Base-by-base conservation (phyloP, 1,140 invertebrate genomes). In the Hylaeus volcanicus region DNA sequence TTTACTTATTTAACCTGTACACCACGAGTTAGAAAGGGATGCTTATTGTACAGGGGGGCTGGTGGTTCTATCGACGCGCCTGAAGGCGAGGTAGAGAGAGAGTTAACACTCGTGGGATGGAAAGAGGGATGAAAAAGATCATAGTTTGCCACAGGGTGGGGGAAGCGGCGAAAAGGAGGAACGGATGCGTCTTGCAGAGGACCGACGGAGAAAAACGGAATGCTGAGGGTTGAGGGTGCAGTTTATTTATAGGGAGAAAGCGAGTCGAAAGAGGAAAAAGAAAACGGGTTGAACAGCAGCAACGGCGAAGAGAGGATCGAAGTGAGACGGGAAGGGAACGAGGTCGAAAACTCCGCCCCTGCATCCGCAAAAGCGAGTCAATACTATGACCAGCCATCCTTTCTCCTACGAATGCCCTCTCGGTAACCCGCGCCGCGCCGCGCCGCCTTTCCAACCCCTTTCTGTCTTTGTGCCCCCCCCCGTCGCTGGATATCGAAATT, bases 271-370 rank as follows among this genome's bases (percentile, higher is more conserved):
- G 64, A 65, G 70, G 77, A 79, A 58, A 79, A 79, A 79, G 70
- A 69, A 76, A 69, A 48, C 55, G 55, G 14, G 72, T 55, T 37
- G 64, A 69, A 76, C 43, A 55, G 64, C 69, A 45, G 76, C 65
- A 12, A 5, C 45, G 45, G 45, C 2, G 51, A 5, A 15, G 51
- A 55, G 15, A 48, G 12, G 26, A 12, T 14, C 12, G 64, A 12
- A 70, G 48, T 74, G 48, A 39, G n/a, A 51, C 53, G 60, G 41
- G 63, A 8, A 71, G 78, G 78, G 74, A 75, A 83, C 87, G 82
- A 84, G 76, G 86, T 90, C 86, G 89, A 91, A 93, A 93, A 92
- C 93, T 92, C 93, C 93, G 93, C 92, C 93, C 88, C 87, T 87
- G 83, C 81, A 89, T 85, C 90, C 87, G 86, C 87, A 88, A 91